Conservation (phyloP, 2,113 vertebrate species). For the Caranx melampygus region DNA sequence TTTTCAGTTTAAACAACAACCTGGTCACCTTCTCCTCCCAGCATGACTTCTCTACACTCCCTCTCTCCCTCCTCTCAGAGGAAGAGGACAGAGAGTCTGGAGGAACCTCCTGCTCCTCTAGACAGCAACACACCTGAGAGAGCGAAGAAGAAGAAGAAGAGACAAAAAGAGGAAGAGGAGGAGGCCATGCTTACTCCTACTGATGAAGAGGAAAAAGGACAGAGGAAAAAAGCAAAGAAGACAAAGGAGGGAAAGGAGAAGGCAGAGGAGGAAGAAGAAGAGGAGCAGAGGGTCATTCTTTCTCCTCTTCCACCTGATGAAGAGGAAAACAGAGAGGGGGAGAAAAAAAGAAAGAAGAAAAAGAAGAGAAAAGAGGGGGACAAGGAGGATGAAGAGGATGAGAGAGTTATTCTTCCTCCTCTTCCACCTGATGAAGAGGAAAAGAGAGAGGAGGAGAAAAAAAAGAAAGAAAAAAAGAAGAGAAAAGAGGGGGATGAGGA, state of each 20-base stretch:
- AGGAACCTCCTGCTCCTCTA: neutral
- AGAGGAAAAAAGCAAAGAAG: no score
- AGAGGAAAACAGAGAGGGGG: no score
- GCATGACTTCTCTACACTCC: constrained; percentile 26
- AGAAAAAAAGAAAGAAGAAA: no score
- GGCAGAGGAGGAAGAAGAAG: no score
- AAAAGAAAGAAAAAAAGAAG: constrained; percentile 1
- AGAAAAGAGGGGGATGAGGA: no score
- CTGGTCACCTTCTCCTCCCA: no score
- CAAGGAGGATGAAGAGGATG: no score
- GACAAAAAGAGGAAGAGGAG: neutral
- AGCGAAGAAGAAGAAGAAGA: neutral
- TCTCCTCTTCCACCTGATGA: no score
- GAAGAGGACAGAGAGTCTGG: neutral
- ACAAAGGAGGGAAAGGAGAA: no score
- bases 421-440: neutral
- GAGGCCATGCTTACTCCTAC: neutral
- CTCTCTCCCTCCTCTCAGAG: neutral
- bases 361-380: no score
- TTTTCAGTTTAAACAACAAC: neutral
- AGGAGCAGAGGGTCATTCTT: no score
- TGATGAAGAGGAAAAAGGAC: no score
- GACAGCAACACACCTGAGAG: constrained; percentile 12
- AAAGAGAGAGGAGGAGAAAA: neutral
- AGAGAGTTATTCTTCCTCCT: neutral